phyloP scores from a whole-genome alignment of 1,140 invertebrate species.

The Bombus superbus region DNA sequence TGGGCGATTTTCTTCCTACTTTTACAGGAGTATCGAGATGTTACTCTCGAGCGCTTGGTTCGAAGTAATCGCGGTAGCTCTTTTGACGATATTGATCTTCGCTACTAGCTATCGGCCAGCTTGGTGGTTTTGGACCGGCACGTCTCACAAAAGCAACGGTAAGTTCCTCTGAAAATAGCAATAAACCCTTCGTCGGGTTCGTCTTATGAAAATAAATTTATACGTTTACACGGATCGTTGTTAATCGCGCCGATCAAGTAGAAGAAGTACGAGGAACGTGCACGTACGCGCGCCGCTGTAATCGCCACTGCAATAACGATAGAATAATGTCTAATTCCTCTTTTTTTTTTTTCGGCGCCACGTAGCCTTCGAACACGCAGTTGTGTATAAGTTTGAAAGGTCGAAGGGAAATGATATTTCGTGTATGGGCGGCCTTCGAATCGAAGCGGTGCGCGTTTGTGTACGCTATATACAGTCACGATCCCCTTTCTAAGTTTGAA shows the following conservation, averaged over 20 bases:
- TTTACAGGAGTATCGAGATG: constrained; percentile 59
- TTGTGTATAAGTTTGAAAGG: not conserved
- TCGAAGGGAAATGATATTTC: not conserved
- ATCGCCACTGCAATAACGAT: not conserved
- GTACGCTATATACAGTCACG: not conserved
- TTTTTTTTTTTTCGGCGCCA: not conserved
- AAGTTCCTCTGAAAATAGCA: not conserved
- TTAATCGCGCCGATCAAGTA: not conserved
- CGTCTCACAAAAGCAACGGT: constrained; percentile 40
- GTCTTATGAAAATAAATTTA: too few species aligned
- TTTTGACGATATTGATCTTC: constrained; percentile 73
- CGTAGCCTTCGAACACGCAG: not conserved
- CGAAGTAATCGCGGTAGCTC: constrained; percentile 72
- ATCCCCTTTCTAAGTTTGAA: constrained; percentile 38
- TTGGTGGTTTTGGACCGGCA: constrained; percentile 76
- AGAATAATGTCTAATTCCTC: not conserved
- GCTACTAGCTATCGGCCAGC: constrained; percentile 75
- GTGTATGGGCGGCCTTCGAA: constrained; percentile 18
- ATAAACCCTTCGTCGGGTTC: not conserved
- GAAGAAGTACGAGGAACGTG: not conserved
- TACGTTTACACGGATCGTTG: too few species aligned
- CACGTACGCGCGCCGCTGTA: not conserved
- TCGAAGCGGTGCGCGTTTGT: constrained; percentile 1
- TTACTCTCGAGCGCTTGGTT: constrained; percentile 74
- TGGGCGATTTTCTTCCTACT: not conserved